These are phyloP conservation scores for Amyelois transitella DNA, from an alignment of 1,140 invertebrate genomes.

Conservation along the genomic window DNA sequence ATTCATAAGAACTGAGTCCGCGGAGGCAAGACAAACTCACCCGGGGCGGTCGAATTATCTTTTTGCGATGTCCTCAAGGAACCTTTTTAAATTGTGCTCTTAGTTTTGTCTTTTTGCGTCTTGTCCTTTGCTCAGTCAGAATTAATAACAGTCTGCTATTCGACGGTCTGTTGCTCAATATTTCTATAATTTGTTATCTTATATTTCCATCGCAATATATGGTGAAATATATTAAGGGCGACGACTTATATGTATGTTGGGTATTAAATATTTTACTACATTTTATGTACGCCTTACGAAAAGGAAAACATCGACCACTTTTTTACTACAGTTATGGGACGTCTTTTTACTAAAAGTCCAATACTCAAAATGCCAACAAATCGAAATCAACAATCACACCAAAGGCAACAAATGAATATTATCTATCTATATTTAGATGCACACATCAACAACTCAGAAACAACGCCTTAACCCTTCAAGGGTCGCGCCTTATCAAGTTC, in stretches of 20 bases:
- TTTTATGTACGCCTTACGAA: too few species aligned
- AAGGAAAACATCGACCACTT: too few species aligned
- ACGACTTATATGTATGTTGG: too few species aligned
- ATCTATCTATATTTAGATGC: constrained; percentile 14
- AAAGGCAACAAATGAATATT: neutral
- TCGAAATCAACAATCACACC: too few species aligned
- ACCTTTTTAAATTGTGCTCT: constrained; percentile 71
- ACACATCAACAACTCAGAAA: neutral
- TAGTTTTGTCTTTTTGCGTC: constrained; percentile 59
- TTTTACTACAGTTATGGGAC: too few species aligned
- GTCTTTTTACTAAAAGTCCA: too few species aligned
- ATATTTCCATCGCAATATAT: neutral
- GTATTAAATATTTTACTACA: too few species aligned
- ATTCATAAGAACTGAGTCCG: constrained; percentile 65
- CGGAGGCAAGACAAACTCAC: constrained; percentile 68
- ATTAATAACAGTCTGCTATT: constrained; percentile 41
- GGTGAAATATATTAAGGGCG: too few species aligned
- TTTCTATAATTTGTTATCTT: neutral
- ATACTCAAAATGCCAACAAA: too few species aligned
- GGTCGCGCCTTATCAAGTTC: constrained; percentile 54
- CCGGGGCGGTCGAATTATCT: constrained; percentile 59
- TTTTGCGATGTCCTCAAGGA: constrained; percentile 63
- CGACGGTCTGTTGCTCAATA: neutral
- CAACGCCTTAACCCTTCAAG: constrained; percentile 1
- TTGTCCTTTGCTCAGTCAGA: constrained; percentile 49